Evolutionary conservation across 1,140 invertebrate genomes (phyloP), one percentile per base, ranked within the genome.

Genomic region (Thalassaphorura encarpata): DNA sequence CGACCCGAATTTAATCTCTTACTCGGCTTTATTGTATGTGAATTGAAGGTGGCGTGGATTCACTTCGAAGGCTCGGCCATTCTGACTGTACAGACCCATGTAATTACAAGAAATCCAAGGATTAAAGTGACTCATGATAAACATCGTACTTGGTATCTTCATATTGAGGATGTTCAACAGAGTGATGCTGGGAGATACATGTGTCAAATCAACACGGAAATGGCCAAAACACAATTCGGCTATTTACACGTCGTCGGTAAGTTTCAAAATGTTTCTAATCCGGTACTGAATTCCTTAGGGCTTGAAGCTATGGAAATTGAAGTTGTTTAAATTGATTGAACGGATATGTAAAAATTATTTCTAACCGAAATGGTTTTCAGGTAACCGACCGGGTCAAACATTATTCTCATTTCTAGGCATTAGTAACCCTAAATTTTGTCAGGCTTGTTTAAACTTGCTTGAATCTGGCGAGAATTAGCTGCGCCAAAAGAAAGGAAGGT

Each of bases 191-290:
- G 92, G 29, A 78, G 84, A 26, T 96, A 95, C 73, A 92, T 93
- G 86, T 95, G 92, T 71, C 92, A 96, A 75, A 89, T 96, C 67
- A 96, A 95, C 72, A 93, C 92, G 0, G 88, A 89, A 60, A 88
- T 87, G 27, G 87, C 84, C 51, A 90, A 91, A 75, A 91, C 88
- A 19, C 87, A 91, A 69, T 88, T 89, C 61, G 92, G 89, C 55
- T 92, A 89, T 71, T 75, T 97, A 19, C 84, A 92, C 69, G 88
- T 97, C 64, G 88, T 93, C 48, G 90, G 92, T 95, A 71, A 87
- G 86, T 46, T 27, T 28, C 19, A 2, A 47, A 3, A 21, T n/a
- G n/a, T n/a, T n/a, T n/a, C n/a, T n/a, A n/a, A n/a, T n/a, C n/a
- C n/a, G n/a, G n/a, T n/a, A 21, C 41, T 21, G 6, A 19, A 11